These are phyloP conservation scores for Coturnix japonica DNA, from an alignment of 2,113 vertebrate species.

Conservation along the genomic window DNA sequence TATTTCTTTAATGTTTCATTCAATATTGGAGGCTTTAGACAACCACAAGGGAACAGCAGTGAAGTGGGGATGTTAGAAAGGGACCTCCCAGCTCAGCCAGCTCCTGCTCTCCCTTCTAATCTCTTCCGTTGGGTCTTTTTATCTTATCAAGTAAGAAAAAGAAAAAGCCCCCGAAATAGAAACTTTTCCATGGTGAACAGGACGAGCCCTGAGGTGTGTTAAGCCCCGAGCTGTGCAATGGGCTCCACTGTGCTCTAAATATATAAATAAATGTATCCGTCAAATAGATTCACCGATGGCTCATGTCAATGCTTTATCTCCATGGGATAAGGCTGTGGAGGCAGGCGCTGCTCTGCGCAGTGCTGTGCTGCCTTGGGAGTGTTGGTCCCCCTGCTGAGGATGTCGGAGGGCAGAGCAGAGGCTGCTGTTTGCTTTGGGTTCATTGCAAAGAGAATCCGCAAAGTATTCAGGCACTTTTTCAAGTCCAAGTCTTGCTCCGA, in stretches of 20 bases:
- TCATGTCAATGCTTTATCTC: background rate
- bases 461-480: slow-evolving; percentile 86
- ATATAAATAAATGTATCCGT: background rate
- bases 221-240: background rate
- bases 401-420: slow-evolving; percentile 61
- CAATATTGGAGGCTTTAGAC: slow-evolving; percentile 9
- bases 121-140: slow-evolving; percentile 74
- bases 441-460: slow-evolving; percentile 81
- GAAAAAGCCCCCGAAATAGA: slow-evolving; percentile 85
- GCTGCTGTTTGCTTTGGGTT: slow-evolving; percentile 85
- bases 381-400: background rate
- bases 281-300: background rate
- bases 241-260: background rate
- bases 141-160: slow-evolving; percentile 82
- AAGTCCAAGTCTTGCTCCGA: slow-evolving; percentile 82
- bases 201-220: slow-evolving; percentile 37
- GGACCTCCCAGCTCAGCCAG: slow-evolving; percentile 21
- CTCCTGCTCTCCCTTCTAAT: slow-evolving; percentile 61
- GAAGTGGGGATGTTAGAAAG: background rate
- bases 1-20: background rate
- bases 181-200: slow-evolving; percentile 78
- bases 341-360: background rate
- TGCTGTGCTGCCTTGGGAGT: background rate
- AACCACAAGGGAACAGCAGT: background rate
- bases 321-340: slow-evolving; percentile 4